A percentile compares a stretch with the other conserved stretches of the same genome.
These are phyloP conservation scores for Parnassius apollo DNA, from an alignment of 2,888 invertebrate genomes.

Conservation along the genomic window DNA sequence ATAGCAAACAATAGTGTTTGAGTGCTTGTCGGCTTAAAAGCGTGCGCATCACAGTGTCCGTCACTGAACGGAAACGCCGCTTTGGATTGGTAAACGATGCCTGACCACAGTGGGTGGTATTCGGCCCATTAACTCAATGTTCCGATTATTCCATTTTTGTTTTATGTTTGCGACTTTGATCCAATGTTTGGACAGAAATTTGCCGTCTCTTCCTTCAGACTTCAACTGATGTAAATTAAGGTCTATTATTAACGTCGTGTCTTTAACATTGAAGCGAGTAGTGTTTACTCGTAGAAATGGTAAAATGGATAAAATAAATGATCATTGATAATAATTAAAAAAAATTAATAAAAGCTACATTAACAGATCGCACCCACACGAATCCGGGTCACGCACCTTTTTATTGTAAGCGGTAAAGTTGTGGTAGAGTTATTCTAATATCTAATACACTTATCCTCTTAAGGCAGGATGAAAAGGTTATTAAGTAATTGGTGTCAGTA, in stretches of 20 bases:
- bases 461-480: slow-evolving; percentile 7
- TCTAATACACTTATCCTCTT: slow-evolving; percentile 13
- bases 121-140: slow-evolving; percentile 42
- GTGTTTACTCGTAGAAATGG: too few species aligned
- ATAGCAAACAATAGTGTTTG: slow-evolving; percentile 26
- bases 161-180: slow-evolving; percentile 24
- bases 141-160: slow-evolving; percentile 37
- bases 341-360: too few species aligned
- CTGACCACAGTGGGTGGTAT: slow-evolving; percentile 63
- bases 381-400: neutral
- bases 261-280: too few species aligned
- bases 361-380: too few species aligned
- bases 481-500: slow-evolving; percentile 16
- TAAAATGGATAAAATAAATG: too few species aligned
- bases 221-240: slow-evolving; percentile 1
- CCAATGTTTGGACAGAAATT: slow-evolving; percentile 20
- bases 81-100: slow-evolving; percentile 61
- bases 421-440: neutral
- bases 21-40: slow-evolving; percentile 29
- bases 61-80: slow-evolving; percentile 62
- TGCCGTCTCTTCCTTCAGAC: slow-evolving; percentile 9
- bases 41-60: slow-evolving; percentile 27
- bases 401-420: neutral
- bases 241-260: neutral
- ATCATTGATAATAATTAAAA: too few species aligned